phyloP scores from a whole-genome alignment of 1,140 invertebrate species.

The Euwallacea similis region DNA sequence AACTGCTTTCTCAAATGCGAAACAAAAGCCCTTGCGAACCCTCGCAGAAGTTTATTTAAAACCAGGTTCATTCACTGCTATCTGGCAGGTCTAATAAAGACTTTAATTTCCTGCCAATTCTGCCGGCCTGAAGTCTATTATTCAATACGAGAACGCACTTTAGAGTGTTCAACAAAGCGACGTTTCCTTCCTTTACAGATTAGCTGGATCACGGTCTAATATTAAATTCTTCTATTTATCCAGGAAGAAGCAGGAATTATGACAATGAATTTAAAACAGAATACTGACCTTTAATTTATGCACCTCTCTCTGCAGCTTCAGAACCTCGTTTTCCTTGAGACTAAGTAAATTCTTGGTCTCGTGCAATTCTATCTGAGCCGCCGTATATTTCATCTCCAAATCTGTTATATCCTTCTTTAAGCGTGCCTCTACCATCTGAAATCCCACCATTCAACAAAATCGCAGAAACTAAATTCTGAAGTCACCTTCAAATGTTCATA shows the following conservation, averaged over 20 bases:
- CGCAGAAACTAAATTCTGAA: not conserved
- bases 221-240: no score
- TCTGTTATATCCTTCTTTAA: slow-evolving; percentile 53
- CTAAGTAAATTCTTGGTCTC: slow-evolving; percentile 51
- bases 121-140: slow-evolving; percentile 15
- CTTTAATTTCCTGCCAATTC: slow-evolving; percentile 21
- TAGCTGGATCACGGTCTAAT: no score
- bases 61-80: no score
- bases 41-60: no score
- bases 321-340: slow-evolving; percentile 54
- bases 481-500: slow-evolving; percentile 49
- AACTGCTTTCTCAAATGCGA: not conserved
- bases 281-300: slow-evolving; percentile 64
- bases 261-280: not conserved
- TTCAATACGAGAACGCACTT: slow-evolving; percentile 13
- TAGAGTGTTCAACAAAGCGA: slow-evolving; percentile 2
- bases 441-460: not conserved
- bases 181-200: slow-evolving; percentile 20
- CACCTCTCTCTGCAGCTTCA: slow-evolving; percentile 61
- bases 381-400: slow-evolving; percentile 48
- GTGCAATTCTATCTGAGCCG: slow-evolving; percentile 49
- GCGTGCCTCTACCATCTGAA: slow-evolving; percentile 45
- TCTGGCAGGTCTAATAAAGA: not conserved
- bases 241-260: not conserved
- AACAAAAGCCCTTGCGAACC: no score